Percentiles rank a stretch among this genome's conserved stretches.
These are phyloP conservation scores for Linepithema humile DNA, from an alignment of 1,140 invertebrate species.

Conservation along the genomic window DNA sequence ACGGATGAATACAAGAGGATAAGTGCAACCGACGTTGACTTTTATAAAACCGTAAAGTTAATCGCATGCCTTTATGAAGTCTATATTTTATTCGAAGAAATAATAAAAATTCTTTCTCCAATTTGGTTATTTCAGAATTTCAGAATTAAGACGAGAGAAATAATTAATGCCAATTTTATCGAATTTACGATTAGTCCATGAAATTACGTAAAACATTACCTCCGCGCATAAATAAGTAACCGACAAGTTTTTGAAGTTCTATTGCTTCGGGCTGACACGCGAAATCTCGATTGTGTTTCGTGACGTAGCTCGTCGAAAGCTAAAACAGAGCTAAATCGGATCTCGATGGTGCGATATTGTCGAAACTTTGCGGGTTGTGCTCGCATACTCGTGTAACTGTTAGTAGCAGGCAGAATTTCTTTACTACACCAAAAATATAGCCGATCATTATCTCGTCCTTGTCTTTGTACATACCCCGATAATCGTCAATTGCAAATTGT, in stretches of 20 bases:
- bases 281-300: slow-evolving; percentile 69
- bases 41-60: slow-evolving; percentile 12
- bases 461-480: not conserved
- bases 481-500: not conserved
- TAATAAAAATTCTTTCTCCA: not conserved
- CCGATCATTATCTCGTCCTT: slow-evolving; percentile 30
- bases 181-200: not conserved
- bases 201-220: slow-evolving; percentile 8
- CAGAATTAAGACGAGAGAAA: not conserved
- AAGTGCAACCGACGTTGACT: not conserved
- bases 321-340: slow-evolving; percentile 42
- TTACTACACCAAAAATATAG: not conserved
- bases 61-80: not conserved
- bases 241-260: slow-evolving; percentile 32
- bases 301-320: slow-evolving; percentile 59
- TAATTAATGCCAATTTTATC: slow-evolving; percentile 12
- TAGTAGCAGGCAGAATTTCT: slow-evolving; percentile 39
- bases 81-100: not conserved
- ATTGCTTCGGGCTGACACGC: slow-evolving; percentile 43
- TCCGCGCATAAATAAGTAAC: slow-evolving; percentile 38
- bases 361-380: slow-evolving; percentile 41
- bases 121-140: not conserved
- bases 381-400: slow-evolving; percentile 34
- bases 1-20: not conserved
- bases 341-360: slow-evolving; percentile 60